Evolutionary conservation across 2,113 vertebrate genomes (phyloP).

Genomic region (Notarius lentiginosus): DNA sequence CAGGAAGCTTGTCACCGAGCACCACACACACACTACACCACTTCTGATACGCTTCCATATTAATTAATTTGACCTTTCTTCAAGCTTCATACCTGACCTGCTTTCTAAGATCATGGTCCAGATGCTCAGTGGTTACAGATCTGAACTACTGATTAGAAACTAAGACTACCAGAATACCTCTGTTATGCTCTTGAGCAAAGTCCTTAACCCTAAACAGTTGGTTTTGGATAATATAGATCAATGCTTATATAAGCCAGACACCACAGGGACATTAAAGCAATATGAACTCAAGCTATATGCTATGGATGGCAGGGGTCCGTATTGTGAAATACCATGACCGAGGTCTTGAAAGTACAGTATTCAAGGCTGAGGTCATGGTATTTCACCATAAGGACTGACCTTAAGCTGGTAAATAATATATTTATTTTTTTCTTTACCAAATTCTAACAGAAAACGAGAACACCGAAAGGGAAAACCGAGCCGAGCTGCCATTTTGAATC

Average conservation of each 20-base stretch:
- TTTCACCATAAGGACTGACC: too few species aligned
- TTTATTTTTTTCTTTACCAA: too few species aligned
- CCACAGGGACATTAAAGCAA: neutral
- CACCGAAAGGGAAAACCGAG: too few species aligned
- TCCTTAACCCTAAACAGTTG: too few species aligned
- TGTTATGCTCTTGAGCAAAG: neutral
- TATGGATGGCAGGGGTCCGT: neutral
- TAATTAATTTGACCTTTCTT: neutral
- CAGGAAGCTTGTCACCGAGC: neutral
- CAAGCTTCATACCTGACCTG: constrained; percentile 2
- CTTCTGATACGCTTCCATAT: neutral
- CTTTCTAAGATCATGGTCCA: neutral
- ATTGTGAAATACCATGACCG: too few species aligned
- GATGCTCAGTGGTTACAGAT: neutral
- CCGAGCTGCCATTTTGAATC: too few species aligned
- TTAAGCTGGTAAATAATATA: too few species aligned
- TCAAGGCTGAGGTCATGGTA: too few species aligned
- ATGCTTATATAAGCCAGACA: neutral
- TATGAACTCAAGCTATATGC: neutral
- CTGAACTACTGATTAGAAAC: neutral
- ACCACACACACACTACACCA: neutral
- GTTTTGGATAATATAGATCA: neutral
- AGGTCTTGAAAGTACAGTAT: too few species aligned
- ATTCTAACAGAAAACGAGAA: too few species aligned
- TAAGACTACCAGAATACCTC: neutral